Evolutionary conservation across 2,888 invertebrate genomes (phyloP).

Genomic region (Hirtodrosophila alboralis): DNA sequence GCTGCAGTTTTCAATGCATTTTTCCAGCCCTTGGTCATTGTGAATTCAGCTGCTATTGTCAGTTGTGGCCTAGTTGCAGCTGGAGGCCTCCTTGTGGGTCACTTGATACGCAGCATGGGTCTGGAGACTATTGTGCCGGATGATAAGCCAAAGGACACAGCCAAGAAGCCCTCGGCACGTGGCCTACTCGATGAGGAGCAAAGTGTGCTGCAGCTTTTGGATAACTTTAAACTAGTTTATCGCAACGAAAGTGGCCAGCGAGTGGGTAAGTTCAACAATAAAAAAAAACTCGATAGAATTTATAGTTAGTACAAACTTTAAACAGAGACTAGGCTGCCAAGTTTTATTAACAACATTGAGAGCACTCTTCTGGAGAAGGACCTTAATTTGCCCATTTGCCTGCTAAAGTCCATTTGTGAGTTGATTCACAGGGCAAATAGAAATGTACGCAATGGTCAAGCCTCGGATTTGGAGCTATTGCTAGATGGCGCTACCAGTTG

Average conservation of each 20-base stretch:
- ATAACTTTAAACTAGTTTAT: constrained; percentile 75
- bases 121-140: constrained; percentile 45
- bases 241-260: constrained; percentile 68
- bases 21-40: constrained; percentile 67
- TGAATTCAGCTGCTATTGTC: constrained; percentile 73
- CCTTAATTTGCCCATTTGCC: constrained; percentile 87
- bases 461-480: constrained; percentile 85
- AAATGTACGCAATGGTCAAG: constrained; percentile 78
- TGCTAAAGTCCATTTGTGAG: constrained; percentile 87
- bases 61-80: constrained; percentile 68
- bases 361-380: constrained; percentile 85
- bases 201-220: constrained; percentile 49
- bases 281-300: too few relatives aligned
- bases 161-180: constrained; percentile 20
- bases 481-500: constrained; percentile 85
- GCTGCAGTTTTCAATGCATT: too few relatives aligned
- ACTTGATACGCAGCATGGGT: constrained; percentile 64
- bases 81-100: constrained; percentile 60
- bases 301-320: neutral
- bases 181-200: constrained; percentile 31
- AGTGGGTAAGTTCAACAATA: constrained; percentile 55
- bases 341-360: constrained; percentile 85
- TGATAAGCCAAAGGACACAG: neutral
- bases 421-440: constrained; percentile 83
- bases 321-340: constrained; percentile 72